Base-by-base conservation (phyloP, 2,888 invertebrate species). In the Drosophila cognata region DNA sequence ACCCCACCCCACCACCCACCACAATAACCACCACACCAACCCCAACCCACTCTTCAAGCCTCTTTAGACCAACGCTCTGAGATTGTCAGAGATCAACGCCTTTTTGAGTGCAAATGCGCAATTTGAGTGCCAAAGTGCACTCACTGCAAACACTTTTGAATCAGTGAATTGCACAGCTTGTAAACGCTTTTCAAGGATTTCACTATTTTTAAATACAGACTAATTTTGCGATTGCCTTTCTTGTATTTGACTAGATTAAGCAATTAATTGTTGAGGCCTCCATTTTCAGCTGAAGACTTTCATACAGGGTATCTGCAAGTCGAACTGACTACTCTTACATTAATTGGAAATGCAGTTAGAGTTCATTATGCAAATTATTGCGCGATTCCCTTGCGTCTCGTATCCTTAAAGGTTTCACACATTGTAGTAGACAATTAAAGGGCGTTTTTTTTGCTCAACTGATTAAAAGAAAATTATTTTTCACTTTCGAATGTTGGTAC, bases 81-180 rank as follows among this genome's bases (percentile, higher is more conserved):
- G 25, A 25, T 25, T 46, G 50, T 6, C 18, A 3, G 51, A 29
- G 51, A 29, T 59, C 52, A 10, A 10, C 29, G 31, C n/a, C 29
- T 52, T 56, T 55, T 48, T 46, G 71, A 77, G 77, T 80, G 64
- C 38, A 64, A 78, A 52, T 62, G 38, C 74, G 62, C 66, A 41
- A 36, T 28, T 55, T 28, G 50, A 28, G 55, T 55, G 43, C 43
- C 21, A 21, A 43, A 43, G 21, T 43, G 46, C 46, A 46, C 21
- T 21, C 46, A 25, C 25, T 25, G 21, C 25, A 46, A 16, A 21
- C 46, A 46, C 46, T 46, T 28, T 6, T 21, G 33, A 36, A 55
- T 28, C 6, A 50, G 16, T 16, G 16, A 46, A 16, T 25, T 2
- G 25, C 46, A 16, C 16, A 18, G 50, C 25, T 55, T 11, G 28